Evolutionary conservation across 2,797 vertebrate species (phyloP).

Genomic region (Poeciliopsis gracilis): DNA sequence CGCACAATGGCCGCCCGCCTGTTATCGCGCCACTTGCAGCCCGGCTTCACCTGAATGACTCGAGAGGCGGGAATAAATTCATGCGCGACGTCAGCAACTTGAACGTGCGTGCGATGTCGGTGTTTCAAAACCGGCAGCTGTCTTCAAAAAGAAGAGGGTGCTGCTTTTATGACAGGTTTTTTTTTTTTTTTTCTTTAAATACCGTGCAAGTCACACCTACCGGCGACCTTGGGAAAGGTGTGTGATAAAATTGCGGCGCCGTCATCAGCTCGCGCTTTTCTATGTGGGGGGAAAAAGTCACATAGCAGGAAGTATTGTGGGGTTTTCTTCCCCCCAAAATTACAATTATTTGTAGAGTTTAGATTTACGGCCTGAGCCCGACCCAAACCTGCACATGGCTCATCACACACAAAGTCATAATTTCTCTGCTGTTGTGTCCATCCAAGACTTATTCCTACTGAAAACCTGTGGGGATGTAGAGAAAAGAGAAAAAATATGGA

Average conservation of each 20-base stretch:
- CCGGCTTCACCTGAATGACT: constrained; percentile 44
- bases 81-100: constrained; percentile 23
- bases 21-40: constrained; percentile 59
- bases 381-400: background rate
- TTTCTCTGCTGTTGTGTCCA: background rate
- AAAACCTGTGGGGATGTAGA: background rate
- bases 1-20: constrained; percentile 54
- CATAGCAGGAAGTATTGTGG: background rate
- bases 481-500: background rate
- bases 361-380: background rate
- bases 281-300: background rate
- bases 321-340: background rate
- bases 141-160: constrained; percentile 17
- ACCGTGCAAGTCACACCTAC: background rate
- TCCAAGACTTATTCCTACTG: background rate
- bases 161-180: constrained; percentile 1
- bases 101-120: constrained; percentile 15
- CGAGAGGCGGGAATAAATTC: constrained; percentile 32
- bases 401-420: background rate
- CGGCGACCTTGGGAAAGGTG: background rate
- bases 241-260: background rate
- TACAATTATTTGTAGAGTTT: background rate
- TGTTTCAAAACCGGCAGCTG: constrained; percentile 9
- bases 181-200: background rate
- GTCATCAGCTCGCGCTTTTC: background rate